Percentiles rank a stretch among this genome's conserved stretches.
phyloP scores from a whole-genome alignment of 2,888 invertebrate genomes.

The Pollenia angustigena region DNA sequence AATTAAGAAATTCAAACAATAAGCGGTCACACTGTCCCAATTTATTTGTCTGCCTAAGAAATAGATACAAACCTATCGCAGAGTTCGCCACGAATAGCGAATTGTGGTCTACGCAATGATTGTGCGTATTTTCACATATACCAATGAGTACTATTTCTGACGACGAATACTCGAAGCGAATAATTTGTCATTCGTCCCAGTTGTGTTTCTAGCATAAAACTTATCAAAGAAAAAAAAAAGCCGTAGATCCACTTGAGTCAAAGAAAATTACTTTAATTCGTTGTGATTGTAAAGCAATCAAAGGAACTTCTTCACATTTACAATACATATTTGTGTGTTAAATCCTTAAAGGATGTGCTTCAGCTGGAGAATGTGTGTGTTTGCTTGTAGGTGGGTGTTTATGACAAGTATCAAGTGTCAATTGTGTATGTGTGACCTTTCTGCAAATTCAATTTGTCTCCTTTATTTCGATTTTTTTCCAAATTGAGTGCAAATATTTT shows the following conservation, averaged over 20 bases:
- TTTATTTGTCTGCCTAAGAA: too few relatives aligned
- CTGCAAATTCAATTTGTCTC: conserved; percentile 82
- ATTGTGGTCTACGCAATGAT: too few relatives aligned
- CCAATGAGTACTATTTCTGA: too few relatives aligned
- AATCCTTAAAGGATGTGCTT: background rate
- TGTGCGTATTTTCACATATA: too few relatives aligned
- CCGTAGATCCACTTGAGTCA: conserved; percentile 70
- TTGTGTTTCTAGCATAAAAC: too few relatives aligned
- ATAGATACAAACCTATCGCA: too few relatives aligned
- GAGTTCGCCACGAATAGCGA: too few relatives aligned
- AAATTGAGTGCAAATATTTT: conserved; percentile 80
- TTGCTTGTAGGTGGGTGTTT: conserved; percentile 41
- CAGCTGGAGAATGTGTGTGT: background rate
- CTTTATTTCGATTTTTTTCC: conserved; percentile 76
- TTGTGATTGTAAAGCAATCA: conserved; percentile 72
- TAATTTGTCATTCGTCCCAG: too few relatives aligned
- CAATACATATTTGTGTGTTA: background rate
- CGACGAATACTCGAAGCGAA: too few relatives aligned
- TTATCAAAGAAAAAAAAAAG: conserved; percentile 9
- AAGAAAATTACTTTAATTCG: conserved; percentile 72
- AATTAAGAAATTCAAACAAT: too few relatives aligned
- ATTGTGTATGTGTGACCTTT: conserved; percentile 80
- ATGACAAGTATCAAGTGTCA: conserved; percentile 79
- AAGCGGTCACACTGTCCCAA: too few relatives aligned
- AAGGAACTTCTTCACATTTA: conserved; percentile 20